Conservation (phyloP, 2,888 invertebrate genomes). For the Frankliniella fusca region DNA sequence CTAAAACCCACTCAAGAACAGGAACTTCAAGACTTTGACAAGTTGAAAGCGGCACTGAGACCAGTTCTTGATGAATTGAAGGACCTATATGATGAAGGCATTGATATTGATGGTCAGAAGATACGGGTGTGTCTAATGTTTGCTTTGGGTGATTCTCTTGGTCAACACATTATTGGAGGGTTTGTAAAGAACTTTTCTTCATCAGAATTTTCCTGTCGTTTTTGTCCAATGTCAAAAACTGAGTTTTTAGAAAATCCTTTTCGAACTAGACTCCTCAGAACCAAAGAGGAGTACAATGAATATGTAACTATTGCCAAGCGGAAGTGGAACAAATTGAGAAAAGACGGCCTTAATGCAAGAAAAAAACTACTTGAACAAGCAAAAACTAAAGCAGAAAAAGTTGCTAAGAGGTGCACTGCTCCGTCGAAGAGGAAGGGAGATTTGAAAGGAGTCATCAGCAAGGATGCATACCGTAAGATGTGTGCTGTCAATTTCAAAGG, state of each 20-base stretch:
- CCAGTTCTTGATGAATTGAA: not conserved
- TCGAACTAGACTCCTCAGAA: not conserved
- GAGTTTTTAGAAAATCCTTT: not conserved
- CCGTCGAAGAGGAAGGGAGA: not conserved
- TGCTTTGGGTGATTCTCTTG: not conserved
- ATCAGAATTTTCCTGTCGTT: not conserved
- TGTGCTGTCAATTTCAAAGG: not conserved
- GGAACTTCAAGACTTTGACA: not conserved
- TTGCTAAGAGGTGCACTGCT: too few species aligned
- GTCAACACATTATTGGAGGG: not conserved
- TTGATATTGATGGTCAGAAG: not conserved
- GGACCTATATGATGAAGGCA: not conserved
- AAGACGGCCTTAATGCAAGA: not conserved
- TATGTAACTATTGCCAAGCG: not conserved
- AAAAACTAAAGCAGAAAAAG: not conserved
- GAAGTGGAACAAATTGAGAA: not conserved
- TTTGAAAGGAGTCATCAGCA: not conserved
- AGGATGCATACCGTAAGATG: not conserved
- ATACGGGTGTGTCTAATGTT: not conserved
- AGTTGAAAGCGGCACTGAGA: not conserved
- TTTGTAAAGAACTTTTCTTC: not conserved
- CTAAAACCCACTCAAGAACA: not conserved
- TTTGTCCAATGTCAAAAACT: not conserved
- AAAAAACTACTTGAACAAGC: not conserved
- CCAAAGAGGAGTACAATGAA: not conserved